Evolutionary conservation across 1,140 invertebrate species (phyloP).

Genomic region (Elymnias hypermnestra): DNA sequence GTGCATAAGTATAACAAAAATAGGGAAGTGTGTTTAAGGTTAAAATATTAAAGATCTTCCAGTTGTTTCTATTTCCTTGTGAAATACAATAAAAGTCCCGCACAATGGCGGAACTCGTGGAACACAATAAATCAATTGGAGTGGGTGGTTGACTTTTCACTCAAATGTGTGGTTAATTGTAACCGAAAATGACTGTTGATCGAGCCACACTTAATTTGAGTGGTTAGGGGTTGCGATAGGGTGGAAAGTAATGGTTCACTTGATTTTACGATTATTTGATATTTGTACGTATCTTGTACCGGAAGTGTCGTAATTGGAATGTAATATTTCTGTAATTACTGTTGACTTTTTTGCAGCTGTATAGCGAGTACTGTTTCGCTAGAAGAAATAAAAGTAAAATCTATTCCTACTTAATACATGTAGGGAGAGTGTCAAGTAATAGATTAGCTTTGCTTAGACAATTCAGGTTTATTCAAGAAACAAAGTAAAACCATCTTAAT

Average conservation of each 20-base stretch:
- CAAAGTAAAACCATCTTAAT: too few species aligned
- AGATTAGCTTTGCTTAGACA: too few species aligned
- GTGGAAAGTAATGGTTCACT: slow-evolving; percentile 24
- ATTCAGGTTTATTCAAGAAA: too few species aligned
- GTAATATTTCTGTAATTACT: slow-evolving; percentile 26
- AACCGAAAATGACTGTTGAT: slow-evolving; percentile 76
- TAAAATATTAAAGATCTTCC: too few species aligned
- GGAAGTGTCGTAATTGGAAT: slow-evolving; percentile 33
- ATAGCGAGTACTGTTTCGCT: neutral
- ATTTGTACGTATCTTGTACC: slow-evolving; percentile 52
- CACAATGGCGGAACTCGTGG: slow-evolving; percentile 68
- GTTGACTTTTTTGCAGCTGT: slow-evolving; percentile 16
- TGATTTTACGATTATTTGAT: slow-evolving; percentile 56
- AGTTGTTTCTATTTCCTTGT: slow-evolving; percentile 22
- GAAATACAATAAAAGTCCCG: slow-evolving; percentile 43
- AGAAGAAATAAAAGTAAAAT: too few species aligned
- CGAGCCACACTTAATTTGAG: slow-evolving; percentile 75
- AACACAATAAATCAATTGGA: slow-evolving; percentile 75
- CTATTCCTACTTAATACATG: too few species aligned
- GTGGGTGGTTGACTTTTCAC: slow-evolving; percentile 76
- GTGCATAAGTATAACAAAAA: too few species aligned
- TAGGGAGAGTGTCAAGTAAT: too few species aligned
- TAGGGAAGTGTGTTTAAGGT: too few species aligned
- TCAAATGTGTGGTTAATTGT: slow-evolving; percentile 76
- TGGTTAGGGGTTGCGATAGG: slow-evolving; percentile 52